Base-by-base conservation (phyloP, 2,113 vertebrate species). In the Xiphophorus couchianus region DNA sequence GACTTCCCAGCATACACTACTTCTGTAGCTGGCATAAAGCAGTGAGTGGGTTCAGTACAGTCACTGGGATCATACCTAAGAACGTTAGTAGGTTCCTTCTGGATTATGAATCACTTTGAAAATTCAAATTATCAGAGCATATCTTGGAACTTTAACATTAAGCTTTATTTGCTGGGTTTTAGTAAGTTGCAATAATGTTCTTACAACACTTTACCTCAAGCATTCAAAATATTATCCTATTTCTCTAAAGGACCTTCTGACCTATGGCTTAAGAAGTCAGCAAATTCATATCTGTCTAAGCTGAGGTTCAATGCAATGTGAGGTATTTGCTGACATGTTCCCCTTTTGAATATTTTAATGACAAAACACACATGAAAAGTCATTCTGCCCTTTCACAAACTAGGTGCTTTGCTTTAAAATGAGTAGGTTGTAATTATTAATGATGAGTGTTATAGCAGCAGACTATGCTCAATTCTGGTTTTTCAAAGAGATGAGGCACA, bases 51-150 rank as follows among this genome's bases (percentile, higher is more conserved):
- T 84, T 85, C 67, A 76, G 58, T 72, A n/a, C 81, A 88, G 78
- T 83, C 84, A 86, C 61, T 66, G 87, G 76, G 70, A 74, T 84
- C 77, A 86, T 80, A 68, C 69, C 66, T 72, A 54, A 73, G 73
- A 76, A 70, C 74, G 61, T 77, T 80, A 72, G 77, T 82, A 87
- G 86, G 86, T 87, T 91, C 67, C 74, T 37, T 61, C 80, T 80
- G 86, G 87, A 92, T 90, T 85, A 89, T 89, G 88, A 84, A 90
- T 90, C 69, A 81, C 80, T 69, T 81, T 87, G 83, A 87, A 68
- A 89, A 88, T 85, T 82, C 76, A 76, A 66, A 58, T 72, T 71
- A 87, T 65, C 83, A 73, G 82, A 70, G 79, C 79, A 58, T 76
- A 63, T 82, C 62, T 64, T 62, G 70, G 69, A 77, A 58, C 80